These are phyloP conservation scores for Mesitornis unicolor DNA, from an alignment of 2,113 vertebrate species.

Conservation along the genomic window DNA sequence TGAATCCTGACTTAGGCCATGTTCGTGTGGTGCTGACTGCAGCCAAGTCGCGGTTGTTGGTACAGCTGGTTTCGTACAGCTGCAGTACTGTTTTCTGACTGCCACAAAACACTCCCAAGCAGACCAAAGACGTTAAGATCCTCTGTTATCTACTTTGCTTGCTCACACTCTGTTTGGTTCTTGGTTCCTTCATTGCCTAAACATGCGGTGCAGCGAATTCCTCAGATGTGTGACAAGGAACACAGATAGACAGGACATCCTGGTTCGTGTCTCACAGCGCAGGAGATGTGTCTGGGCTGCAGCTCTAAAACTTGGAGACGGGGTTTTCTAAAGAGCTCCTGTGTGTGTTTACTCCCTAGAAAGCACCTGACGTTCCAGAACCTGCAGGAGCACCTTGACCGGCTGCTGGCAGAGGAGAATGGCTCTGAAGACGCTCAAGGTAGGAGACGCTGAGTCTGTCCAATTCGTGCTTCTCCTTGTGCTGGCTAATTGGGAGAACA, in stretches of 20 bases:
- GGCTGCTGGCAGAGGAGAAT: constrained; percentile 81
- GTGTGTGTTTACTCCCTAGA: constrained; percentile 66
- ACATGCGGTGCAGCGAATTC: not conserved
- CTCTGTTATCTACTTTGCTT: not conserved
- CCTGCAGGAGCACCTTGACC: constrained; percentile 85
- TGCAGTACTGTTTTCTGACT: not conserved
- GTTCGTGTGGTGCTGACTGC: not conserved
- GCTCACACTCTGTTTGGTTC: not conserved
- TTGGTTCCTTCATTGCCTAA: not conserved
- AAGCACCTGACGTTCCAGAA: constrained; percentile 93
- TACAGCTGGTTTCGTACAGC: not conserved
- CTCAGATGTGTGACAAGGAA: not conserved
- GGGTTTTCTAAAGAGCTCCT: constrained; percentile 3
- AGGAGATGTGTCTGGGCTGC: not conserved
- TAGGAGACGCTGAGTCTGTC: constrained; percentile 24
- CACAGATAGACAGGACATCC: not conserved
- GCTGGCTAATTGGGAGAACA: not conserved
- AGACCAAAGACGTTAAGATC: not conserved
- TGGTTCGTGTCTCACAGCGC: not conserved
- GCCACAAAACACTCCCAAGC: not conserved
- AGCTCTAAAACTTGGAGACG: not conserved
- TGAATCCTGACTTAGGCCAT: not conserved
- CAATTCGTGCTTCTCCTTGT: not conserved
- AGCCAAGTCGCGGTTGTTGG: not conserved
- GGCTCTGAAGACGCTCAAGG: constrained; percentile 79